A percentile compares a stretch with the other conserved stretches of the same genome.
phyloP scores from a whole-genome alignment of 2,888 invertebrate species.

The Eueremaeus valkanovi region DNA sequence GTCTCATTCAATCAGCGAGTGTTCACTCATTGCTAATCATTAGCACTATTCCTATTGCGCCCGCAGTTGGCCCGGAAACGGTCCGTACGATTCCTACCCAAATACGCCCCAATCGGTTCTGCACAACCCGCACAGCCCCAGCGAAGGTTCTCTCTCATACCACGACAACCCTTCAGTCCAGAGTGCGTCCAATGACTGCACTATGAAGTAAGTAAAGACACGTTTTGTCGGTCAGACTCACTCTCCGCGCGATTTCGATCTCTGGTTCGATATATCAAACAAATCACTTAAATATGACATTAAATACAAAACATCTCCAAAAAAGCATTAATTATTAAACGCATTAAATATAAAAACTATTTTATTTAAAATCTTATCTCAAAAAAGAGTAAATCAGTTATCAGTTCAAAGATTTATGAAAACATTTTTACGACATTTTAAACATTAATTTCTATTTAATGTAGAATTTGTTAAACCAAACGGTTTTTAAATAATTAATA shows the following conservation, averaged over 20 bases:
- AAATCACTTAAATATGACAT: slow-evolving; percentile 5
- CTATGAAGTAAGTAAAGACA: slow-evolving; percentile 24
- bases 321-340: slow-evolving; percentile 5
- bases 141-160: slow-evolving; percentile 35
- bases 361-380: neutral
- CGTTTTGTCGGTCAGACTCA: neutral
- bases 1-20: slow-evolving; percentile 6
- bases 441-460: neutral
- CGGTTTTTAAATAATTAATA: slow-evolving; percentile 4
- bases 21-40: too few species aligned
- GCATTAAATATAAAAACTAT: neutral
- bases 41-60: too few species aligned
- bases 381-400: neutral
- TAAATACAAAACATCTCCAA: slow-evolving; percentile 19
- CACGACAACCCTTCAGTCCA: slow-evolving; percentile 27
- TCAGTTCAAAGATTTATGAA: neutral
- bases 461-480: slow-evolving; percentile 20
- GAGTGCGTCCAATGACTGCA: slow-evolving; percentile 29
- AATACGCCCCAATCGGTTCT: slow-evolving; percentile 45
- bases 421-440: too few species aligned
- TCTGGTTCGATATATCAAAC: neutral
- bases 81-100: slow-evolving; percentile 43
- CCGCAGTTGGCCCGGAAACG: slow-evolving; percentile 4
- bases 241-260: slow-evolving; percentile 10
- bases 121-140: slow-evolving; percentile 37